Base-by-base conservation (phyloP, 1,140 invertebrate genomes). In the Cylas formicarius region DNA sequence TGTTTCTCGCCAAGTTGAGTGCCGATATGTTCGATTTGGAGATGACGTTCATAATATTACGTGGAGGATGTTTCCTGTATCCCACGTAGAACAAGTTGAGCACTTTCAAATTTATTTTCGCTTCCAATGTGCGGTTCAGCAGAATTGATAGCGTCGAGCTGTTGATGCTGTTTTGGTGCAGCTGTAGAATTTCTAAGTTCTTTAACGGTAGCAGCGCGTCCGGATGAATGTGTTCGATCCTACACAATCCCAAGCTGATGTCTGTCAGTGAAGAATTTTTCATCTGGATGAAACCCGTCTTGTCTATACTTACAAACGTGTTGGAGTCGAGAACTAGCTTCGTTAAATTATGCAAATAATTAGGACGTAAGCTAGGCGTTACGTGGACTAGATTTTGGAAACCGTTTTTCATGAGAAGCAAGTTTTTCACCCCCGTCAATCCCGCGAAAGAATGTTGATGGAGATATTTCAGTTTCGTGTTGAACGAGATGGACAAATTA, bases 81-180 rank as follows among this genome's bases (percentile, higher is more conserved):
- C 73, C 73, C 55, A 71, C 65, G 13, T 64, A 63, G n/a, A 66
- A 69, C 23, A 76, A 43, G 56, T 72, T 67, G 0, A 76, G 40
- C 28, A 55, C 42, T 8, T 63, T 56, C 9, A 75, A 56, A 41
- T 64, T 66, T 16, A 73, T 67, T n/a, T 56, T 40, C 29, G 53
- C 33, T 11, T 60, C 31, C 28, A 60, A 50, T 55, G 67, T 62
- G 32, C 45, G 53, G 14, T 60, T 43, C 20, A 76, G 45, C 29
- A 74, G 55, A 5, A 69, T 46, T 13, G 56, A 59, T 24, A 76
- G 62, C 18, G 62, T 55, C 4, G 58, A 44, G 3, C 63, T 45
- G 50, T 69, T 67, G n/a, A 75, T 60, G 39, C 65, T 66, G 31
- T 65, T 65, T 46, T 73, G 70, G 4, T 70, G 68, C 6, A 76